Conservation (phyloP, 92 coral and sea anemone genomes). For the Umimayanthus chanpuru region DNA sequence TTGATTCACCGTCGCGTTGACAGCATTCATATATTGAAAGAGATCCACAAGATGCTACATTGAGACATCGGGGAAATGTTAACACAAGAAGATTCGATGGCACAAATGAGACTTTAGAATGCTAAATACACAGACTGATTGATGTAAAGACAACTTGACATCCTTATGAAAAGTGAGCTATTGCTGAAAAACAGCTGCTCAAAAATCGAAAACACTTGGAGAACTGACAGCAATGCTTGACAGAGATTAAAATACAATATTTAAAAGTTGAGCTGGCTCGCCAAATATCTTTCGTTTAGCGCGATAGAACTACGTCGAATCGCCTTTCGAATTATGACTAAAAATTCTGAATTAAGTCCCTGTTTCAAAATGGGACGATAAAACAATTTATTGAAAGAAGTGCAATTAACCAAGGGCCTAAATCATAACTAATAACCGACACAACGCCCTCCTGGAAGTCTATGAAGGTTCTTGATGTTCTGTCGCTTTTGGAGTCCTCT, state of each 20-base stretch:
- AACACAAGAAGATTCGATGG: slow-evolving; percentile 69
- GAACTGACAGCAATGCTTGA: slow-evolving; percentile 30
- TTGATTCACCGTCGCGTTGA: slow-evolving; percentile 36
- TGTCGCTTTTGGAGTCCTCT: not conserved
- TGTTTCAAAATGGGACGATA: not conserved
- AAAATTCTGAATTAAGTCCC: not conserved
- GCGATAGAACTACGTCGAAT: not conserved
- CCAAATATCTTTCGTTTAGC: not conserved
- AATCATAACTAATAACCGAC: not conserved
- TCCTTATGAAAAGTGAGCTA: slow-evolving; percentile 79
- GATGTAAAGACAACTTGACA: slow-evolving; percentile 67
- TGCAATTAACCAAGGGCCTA: not conserved
- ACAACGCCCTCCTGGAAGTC: not conserved
- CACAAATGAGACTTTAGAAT: slow-evolving; percentile 75
- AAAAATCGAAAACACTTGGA: slow-evolving; percentile 44
- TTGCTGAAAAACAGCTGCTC: slow-evolving; percentile 40
- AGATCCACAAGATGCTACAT: slow-evolving; percentile 67
- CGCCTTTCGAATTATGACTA: not conserved
- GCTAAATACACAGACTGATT: slow-evolving; percentile 92
- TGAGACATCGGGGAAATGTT: slow-evolving; percentile 69
- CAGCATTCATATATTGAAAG: slow-evolving; percentile 47
- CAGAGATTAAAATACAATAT: slow-evolving; percentile 37
- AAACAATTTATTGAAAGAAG: not conserved
- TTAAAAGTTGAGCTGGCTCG: slow-evolving; percentile 12
- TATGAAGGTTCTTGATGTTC: slow-evolving; percentile 1